Conservation (phyloP, 2,888 invertebrate species). For the Cerastis leucographa region DNA sequence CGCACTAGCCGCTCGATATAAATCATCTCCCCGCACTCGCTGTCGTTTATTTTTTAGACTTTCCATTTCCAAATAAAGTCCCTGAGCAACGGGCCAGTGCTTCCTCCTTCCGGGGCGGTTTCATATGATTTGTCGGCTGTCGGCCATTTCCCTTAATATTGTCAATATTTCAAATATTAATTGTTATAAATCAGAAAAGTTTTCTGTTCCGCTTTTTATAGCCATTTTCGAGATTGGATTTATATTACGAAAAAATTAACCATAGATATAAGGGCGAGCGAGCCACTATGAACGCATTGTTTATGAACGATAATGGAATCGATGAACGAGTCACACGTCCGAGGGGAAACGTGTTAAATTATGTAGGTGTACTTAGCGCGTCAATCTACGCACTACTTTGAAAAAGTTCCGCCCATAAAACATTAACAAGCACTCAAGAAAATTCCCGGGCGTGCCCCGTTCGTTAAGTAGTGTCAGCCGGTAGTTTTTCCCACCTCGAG, state of each 20-base stretch:
- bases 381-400: slow-evolving; percentile 88
- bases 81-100: slow-evolving; percentile 88
- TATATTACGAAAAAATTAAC: slow-evolving; percentile 84
- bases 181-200: slow-evolving; percentile 90
- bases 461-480: slow-evolving; percentile 90
- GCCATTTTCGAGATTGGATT: slow-evolving; percentile 84
- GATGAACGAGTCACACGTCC: slow-evolving; percentile 79
- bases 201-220: slow-evolving; percentile 82
- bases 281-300: slow-evolving; percentile 65
- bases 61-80: slow-evolving; percentile 91
- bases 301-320: slow-evolving; percentile 76
- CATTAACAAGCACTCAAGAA: slow-evolving; percentile 91
- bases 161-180: slow-evolving; percentile 91
- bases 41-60: slow-evolving; percentile 90
- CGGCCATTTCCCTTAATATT: slow-evolving; percentile 90
- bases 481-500: slow-evolving; percentile 90
- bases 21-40: slow-evolving; percentile 86
- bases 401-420: slow-evolving; percentile 90
- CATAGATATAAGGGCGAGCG: slow-evolving; percentile 65
- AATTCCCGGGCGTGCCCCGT: slow-evolving; percentile 87
- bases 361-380: slow-evolving; percentile 89
- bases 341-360: slow-evolving; percentile 88
- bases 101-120: slow-evolving; percentile 90
- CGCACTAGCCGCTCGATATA: slow-evolving; percentile 86
- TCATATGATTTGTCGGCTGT: slow-evolving; percentile 90